Conservation (phyloP, 2,797 vertebrate species). For the Bradypodion pumilum region DNA sequence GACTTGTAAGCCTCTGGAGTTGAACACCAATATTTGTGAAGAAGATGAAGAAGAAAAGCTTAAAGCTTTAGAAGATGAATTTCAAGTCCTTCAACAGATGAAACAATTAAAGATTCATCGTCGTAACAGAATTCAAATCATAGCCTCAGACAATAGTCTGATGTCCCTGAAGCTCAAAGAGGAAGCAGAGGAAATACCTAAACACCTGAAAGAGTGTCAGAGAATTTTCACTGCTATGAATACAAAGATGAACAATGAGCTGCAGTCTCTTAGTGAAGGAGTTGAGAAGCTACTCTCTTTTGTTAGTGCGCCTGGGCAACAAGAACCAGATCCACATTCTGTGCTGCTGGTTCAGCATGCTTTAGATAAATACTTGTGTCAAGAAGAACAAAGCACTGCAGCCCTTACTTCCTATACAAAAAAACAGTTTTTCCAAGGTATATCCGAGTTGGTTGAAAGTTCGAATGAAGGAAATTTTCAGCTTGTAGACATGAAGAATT, state of each 20-base stretch:
- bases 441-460: constrained; percentile 78
- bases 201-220: constrained; percentile 73
- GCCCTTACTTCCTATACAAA: constrained; percentile 80
- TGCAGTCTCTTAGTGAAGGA: constrained; percentile 77
- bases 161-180: constrained; percentile 71
- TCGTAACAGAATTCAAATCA: constrained; percentile 81
- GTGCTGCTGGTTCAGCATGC: constrained; percentile 83
- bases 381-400: constrained; percentile 86
- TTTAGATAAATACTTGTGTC: constrained; percentile 82
- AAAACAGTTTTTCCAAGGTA: constrained; percentile 78
- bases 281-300: constrained; percentile 75
- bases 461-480: constrained; percentile 79
- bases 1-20: constrained; percentile 70
- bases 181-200: constrained; percentile 68
- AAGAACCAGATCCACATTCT: constrained; percentile 40
- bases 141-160: constrained; percentile 72
- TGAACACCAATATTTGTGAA: constrained; percentile 56
- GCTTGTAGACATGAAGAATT: constrained; percentile 75
- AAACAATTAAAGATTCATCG: constrained; percentile 81
- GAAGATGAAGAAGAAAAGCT: constrained; percentile 70
- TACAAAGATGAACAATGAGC: constrained; percentile 76
- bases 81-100: constrained; percentile 79
- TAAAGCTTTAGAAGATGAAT: constrained; percentile 81
- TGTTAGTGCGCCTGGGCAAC: constrained; percentile 64
- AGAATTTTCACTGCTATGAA: constrained; percentile 74